These are phyloP conservation scores for Tragelaphus imberbis DNA, from an alignment of 2,113 vertebrate species.

Conservation along the genomic window DNA sequence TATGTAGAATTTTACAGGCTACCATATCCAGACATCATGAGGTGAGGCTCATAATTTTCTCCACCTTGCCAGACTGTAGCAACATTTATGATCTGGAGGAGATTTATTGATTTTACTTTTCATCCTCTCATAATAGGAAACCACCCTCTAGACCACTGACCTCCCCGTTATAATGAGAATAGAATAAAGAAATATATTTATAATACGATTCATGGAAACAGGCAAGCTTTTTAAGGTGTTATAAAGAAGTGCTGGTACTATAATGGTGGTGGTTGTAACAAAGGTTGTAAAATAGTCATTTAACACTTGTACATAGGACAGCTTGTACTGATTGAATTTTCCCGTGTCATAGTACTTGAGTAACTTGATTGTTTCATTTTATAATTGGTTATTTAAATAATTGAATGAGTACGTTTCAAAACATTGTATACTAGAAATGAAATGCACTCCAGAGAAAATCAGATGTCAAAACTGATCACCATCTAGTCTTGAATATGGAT, in stretches of 20 bases:
- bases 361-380: constrained; percentile 36
- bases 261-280: constrained; percentile 73
- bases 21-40: constrained; percentile 84
- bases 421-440: background rate
- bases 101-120: constrained; percentile 87
- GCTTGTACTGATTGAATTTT: constrained; percentile 52
- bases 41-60: constrained; percentile 83
- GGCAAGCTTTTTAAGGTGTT: constrained; percentile 78
- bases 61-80: constrained; percentile 82
- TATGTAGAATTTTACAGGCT: constrained; percentile 86
- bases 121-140: constrained; percentile 84
- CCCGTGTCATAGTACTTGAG: constrained; percentile 30
- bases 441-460: constrained; percentile 23
- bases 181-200: constrained; percentile 78
- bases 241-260: constrained; percentile 74
- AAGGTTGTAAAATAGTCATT: constrained; percentile 71
- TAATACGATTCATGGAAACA: constrained; percentile 72
- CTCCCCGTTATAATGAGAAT: constrained; percentile 80
- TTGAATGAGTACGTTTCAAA: constrained; percentile 24
- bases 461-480: background rate
- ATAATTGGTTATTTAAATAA: constrained; percentile 47
- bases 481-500: background rate
- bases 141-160: constrained; percentile 81
- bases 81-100: constrained; percentile 86
- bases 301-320: constrained; percentile 72